These are phyloP conservation scores for Limnephilus marmoratus DNA, from an alignment of 2,888 invertebrate species.

Conservation along the genomic window DNA sequence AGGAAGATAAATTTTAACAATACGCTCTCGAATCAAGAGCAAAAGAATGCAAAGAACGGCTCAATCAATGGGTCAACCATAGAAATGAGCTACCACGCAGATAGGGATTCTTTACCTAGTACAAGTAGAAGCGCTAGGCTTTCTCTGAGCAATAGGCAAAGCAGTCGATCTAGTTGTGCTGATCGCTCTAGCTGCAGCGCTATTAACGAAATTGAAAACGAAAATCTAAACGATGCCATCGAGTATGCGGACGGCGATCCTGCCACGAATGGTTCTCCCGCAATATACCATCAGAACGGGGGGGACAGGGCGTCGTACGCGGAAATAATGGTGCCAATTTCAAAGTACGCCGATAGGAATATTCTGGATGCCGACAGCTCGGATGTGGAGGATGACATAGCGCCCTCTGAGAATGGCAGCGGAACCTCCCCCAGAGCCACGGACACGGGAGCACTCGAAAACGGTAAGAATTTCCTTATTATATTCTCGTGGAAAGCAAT, in stretches of 20 bases:
- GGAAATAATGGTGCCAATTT: conserved; percentile 71
- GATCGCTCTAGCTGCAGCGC: conserved; percentile 66
- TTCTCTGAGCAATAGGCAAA: conserved; percentile 64
- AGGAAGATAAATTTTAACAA: conserved; percentile 69
- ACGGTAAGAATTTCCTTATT: conserved; percentile 58
- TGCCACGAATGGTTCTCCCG: conserved; percentile 55
- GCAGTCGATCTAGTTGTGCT: conserved; percentile 63
- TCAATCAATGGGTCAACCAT: conserved; percentile 70
- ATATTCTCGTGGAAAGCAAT: background rate
- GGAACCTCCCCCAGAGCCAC: conserved; percentile 65
- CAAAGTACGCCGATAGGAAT: conserved; percentile 74
- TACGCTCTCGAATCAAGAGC: conserved; percentile 70
- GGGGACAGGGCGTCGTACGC: conserved; percentile 77
- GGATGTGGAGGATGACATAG: conserved; percentile 73
- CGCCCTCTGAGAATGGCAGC: conserved; percentile 71
- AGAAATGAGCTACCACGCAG: conserved; percentile 66
- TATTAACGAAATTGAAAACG: conserved; percentile 65
- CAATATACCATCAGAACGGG: conserved; percentile 58
- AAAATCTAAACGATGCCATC: conserved; percentile 59
- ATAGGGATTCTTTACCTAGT: conserved; percentile 63
- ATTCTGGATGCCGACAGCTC: conserved; percentile 76
- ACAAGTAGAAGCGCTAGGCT: conserved; percentile 63
- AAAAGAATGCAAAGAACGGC: conserved; percentile 73
- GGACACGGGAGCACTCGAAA: conserved; percentile 63
- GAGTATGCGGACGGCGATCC: conserved; percentile 56